A percentile compares a stretch with the other conserved stretches of the same genome.
Evolutionary conservation across 2,797 vertebrate species (phyloP).

Genomic region (Alfaro cultratus): DNA sequence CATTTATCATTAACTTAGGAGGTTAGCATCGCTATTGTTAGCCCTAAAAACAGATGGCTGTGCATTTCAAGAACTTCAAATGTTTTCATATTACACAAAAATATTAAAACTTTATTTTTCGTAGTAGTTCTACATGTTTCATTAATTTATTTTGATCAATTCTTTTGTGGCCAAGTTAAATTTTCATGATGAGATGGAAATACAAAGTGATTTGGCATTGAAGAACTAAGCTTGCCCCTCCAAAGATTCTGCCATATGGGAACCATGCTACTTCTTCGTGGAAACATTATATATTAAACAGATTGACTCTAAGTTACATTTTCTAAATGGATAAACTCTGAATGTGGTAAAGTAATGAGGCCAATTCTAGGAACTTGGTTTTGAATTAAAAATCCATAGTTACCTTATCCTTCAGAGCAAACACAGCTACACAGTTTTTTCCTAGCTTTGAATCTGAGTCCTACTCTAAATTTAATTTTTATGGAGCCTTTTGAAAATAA

Average conservation of each 20-base stretch:
- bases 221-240: conserved; percentile 13
- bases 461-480: conserved; percentile 52
- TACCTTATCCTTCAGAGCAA: conserved; percentile 44
- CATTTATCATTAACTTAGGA: too few species aligned
- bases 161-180: neutral
- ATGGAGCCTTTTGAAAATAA: conserved; percentile 40
- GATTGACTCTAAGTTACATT: conserved; percentile 33
- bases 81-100: neutral
- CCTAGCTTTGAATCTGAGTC: conserved; percentile 39
- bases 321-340: conserved; percentile 44
- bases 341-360: conserved; percentile 30
- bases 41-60: neutral
- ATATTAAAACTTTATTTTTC: neutral
- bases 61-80: conserved; percentile 12
- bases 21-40: neutral
- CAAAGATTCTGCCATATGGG: conserved; percentile 20
- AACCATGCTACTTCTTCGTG: conserved; percentile 35
- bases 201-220: neutral
- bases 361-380: conserved; percentile 16
- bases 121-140: neutral
- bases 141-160: neutral
- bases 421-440: conserved; percentile 23
- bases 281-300: conserved; percentile 42
- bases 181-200: neutral
- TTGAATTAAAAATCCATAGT: conserved; percentile 40